phyloP scores from a whole-genome alignment of 2,113 vertebrate species.

The Hyla sarda region DNA sequence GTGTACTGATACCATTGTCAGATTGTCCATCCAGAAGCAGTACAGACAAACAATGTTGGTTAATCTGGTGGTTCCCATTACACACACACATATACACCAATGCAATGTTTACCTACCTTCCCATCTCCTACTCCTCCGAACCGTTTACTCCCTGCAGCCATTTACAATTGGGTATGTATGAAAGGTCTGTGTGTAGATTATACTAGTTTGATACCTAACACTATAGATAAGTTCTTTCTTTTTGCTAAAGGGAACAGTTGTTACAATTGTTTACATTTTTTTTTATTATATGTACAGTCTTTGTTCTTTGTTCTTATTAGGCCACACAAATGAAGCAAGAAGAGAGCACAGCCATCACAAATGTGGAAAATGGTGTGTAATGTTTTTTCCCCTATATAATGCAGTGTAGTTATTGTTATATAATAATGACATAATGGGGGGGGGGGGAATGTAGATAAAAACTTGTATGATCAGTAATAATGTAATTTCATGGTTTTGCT shows the following conservation, averaged over 20 bases:
- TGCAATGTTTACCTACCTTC: neutral
- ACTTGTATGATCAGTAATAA: too few species aligned
- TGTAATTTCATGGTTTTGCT: too few species aligned
- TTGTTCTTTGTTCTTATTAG: neutral
- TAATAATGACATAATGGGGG: neutral
- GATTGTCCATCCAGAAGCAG: too few species aligned
- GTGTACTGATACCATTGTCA: neutral
- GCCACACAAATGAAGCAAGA: neutral
- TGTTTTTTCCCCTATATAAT: neutral
- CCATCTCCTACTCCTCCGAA: too few species aligned
- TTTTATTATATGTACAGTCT: neutral
- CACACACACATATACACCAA: too few species aligned
- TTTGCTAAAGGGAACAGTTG: neutral
- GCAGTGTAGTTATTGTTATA: neutral
- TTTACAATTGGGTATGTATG: neutral
- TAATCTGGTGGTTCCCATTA: too few species aligned
- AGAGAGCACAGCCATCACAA: neutral
- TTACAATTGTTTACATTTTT: neutral
- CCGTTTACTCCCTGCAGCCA: neutral
- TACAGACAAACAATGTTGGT: too few species aligned
- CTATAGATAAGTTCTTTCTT: neutral
- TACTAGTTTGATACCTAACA: neutral
- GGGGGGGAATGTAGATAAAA: too few species aligned
- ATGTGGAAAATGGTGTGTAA: conserved; percentile 16
- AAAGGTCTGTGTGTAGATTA: neutral